Percentiles rank a stretch among this genome's conserved stretches.
These are phyloP conservation scores for Bedellia somnulentella DNA, from an alignment of 2,888 invertebrate species.

Conservation along the genomic window DNA sequence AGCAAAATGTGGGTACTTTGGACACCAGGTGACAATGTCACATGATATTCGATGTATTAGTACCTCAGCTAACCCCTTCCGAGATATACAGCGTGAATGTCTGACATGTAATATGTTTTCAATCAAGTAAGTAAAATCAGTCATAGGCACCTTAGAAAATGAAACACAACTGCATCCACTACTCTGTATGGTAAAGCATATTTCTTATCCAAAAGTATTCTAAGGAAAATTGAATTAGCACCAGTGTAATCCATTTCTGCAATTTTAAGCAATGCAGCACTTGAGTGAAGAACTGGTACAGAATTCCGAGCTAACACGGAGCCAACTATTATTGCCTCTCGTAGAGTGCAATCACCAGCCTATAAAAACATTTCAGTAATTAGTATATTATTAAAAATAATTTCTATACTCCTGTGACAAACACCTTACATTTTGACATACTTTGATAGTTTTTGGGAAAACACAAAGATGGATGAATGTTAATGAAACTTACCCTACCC, in stretches of 20 bases:
- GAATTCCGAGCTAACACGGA: constrained; percentile 89
- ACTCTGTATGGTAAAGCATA: constrained; percentile 96
- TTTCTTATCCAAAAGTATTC: constrained; percentile 94
- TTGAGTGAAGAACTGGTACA: constrained; percentile 92
- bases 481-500: too few relatives aligned
- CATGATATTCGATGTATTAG: too few relatives aligned
- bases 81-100: too few relatives aligned
- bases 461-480: too few relatives aligned
- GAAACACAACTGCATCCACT: constrained; percentile 91
- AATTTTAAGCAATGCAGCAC: constrained; percentile 91
- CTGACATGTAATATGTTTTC: too few relatives aligned
- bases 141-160: constrained; percentile 85
- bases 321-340: constrained; percentile 94
- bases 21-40: too few relatives aligned
- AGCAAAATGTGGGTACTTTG: too few relatives aligned
- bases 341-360: constrained; percentile 90
- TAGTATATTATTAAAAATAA: constrained; percentile 1
- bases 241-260: constrained; percentile 98
- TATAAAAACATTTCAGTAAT: constrained; percentile 20
- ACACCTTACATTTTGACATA: too few relatives aligned
- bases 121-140: too few relatives aligned
- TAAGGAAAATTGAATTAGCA: constrained; percentile 91
- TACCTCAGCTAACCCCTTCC: too few relatives aligned
- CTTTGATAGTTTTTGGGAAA: too few relatives aligned
- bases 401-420: too few relatives aligned